A percentile compares a stretch with the other conserved stretches of the same genome.
These are phyloP conservation scores for Hydrozoanthus gracilis DNA, from an alignment of 92 coral and sea anemone species.

Conservation along the genomic window DNA sequence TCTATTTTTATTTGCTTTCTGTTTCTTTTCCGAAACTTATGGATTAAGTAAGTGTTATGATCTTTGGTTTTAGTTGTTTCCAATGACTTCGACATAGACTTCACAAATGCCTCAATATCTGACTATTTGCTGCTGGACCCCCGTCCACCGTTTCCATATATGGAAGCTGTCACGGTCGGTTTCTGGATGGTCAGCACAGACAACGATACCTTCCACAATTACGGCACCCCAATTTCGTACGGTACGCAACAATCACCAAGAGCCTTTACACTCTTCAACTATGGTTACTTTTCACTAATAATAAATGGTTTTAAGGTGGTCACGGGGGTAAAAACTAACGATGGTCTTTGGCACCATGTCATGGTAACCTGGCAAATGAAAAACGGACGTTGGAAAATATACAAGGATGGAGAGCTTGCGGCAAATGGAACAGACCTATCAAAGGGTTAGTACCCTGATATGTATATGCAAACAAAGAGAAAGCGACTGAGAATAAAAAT, in stretches of 20 bases:
- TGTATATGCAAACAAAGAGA: background rate
- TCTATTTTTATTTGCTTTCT: too few relatives aligned
- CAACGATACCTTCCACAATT: conserved; percentile 16
- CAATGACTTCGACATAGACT: conserved; percentile 7
- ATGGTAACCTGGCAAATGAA: conserved; percentile 65
- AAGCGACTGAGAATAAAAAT: rapidly evolving
- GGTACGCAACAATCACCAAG: background rate
- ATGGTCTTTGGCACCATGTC: conserved; percentile 74
- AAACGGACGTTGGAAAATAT: conserved; percentile 52
- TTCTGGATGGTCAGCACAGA: conserved; percentile 27
- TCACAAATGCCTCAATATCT: background rate
- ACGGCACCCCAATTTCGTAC: conserved; percentile 19
- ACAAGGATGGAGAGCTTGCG: conserved; percentile 51
- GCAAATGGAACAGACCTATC: background rate
- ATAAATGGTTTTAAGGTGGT: background rate
- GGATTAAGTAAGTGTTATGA: too few relatives aligned
- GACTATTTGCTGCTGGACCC: conserved; percentile 11
- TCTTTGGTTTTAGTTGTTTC: background rate
- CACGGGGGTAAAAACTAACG: conserved; percentile 13
- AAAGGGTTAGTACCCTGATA: conserved; percentile 10
- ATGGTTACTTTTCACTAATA: background rate
- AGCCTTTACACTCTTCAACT: conserved; percentile 10
- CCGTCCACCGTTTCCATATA: background rate
- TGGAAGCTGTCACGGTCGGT: conserved; percentile 3
- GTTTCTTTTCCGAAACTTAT: too few relatives aligned